Evolutionary conservation across 1,140 invertebrate species (phyloP), one percentile per base, ranked within the genome.

Genomic region (Himalopsyche phryganea): DNA sequence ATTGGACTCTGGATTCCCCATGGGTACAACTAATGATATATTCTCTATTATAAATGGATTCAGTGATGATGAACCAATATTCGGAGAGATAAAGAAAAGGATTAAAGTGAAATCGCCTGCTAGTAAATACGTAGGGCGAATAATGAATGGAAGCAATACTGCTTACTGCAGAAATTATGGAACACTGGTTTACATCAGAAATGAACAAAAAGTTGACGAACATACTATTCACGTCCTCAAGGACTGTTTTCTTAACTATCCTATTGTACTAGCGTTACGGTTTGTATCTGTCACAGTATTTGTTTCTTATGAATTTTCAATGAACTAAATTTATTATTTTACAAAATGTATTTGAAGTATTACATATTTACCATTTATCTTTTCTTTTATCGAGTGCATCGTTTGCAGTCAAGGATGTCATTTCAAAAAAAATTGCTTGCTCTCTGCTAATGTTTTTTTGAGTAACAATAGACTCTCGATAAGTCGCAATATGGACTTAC

Each of bases 151-250:
- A 23, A 3, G 15, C 6, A 44, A 41, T 1, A 13, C 50, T 23
- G 56, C 56, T 14, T 58, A 50, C 32, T 58, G 56, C 32, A 50
- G 49, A 13, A 58, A 58, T 40, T 32, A 35, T 14, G 56, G 33
- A 35, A 58, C 49, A 6, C 42, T 58, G 4, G 20, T 36, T 9
- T 58, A 46, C 28, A 44, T 42, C 15, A 57, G 46, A 19, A 48
- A 57, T 15, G 7, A 17, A 11, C 10, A 11, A 7, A 1, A 17
- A 11, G 49, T 5, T 1, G 20, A 7, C 1, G n/a, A 35, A 20
- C 15, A 6, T 1, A 50, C 11, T n/a, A 35, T 45, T 36, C 49
- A 58, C 15, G 38, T 58, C 1, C 36, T 51, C 38, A 45, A 50
- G 19, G 56, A 58, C 11, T 58, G 48, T 10, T 58, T 58, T 32